These are phyloP conservation scores for Apolygus lucorum DNA, from an alignment of 1,140 invertebrate genomes.

Conservation along the genomic window DNA sequence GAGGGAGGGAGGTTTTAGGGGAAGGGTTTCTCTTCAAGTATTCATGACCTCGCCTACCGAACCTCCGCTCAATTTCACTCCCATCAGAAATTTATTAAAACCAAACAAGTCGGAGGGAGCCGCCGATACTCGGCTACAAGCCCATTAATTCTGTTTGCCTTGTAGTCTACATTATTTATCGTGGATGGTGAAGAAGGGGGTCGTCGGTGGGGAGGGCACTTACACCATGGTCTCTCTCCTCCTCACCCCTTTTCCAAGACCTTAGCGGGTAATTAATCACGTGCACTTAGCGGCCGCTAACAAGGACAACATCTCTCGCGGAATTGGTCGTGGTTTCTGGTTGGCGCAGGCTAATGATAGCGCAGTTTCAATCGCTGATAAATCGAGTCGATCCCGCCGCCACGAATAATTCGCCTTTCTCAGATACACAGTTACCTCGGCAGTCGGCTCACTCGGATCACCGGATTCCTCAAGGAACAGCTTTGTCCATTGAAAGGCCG, in stretches of 20 bases:
- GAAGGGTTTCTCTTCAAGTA: conserved; percentile 11
- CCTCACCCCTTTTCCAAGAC: neutral
- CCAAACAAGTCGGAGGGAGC: conserved; percentile 14
- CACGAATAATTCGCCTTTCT: too few relatives aligned
- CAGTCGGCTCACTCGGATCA: too few relatives aligned
- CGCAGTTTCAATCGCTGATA: neutral
- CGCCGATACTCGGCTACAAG: conserved; percentile 3
- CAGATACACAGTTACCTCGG: too few relatives aligned
- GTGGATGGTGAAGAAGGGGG: neutral
- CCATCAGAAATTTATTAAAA: conserved; percentile 17
- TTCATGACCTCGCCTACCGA: conserved; percentile 6
- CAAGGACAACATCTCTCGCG: neutral
- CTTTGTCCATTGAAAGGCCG: too few relatives aligned
- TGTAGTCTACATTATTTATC: conserved; percentile 15
- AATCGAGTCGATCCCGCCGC: neutral
- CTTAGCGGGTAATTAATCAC: conserved; percentile 2
- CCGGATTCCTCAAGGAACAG: too few relatives aligned
- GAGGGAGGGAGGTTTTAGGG: neutral
- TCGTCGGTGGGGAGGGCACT: neutral
- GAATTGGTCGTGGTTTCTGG: neutral
- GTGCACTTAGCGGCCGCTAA: neutral
- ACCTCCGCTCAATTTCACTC: conserved; percentile 16
- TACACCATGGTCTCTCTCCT: neutral
- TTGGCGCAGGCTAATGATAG: neutral
- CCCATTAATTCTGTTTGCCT: conserved; percentile 16